Percentiles rank a stretch among this genome's conserved stretches.
These are phyloP conservation scores for Phalacrocorax carbo DNA, from an alignment of 2,113 vertebrate species.

Conservation along the genomic window DNA sequence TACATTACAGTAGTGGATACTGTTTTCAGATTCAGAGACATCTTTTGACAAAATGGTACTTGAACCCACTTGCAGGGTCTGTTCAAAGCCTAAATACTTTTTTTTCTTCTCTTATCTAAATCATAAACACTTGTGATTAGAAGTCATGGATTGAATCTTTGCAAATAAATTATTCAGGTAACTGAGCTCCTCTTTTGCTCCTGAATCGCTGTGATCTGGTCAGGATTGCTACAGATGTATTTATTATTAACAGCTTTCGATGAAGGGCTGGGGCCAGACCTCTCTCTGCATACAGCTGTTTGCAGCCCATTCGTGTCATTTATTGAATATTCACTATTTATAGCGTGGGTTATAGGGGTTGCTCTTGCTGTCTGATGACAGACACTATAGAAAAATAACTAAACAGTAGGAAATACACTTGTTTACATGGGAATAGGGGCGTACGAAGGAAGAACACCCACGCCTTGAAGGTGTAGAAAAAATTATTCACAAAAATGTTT, in stretches of 20 bases:
- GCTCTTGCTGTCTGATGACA: neutral
- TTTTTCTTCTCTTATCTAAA: neutral
- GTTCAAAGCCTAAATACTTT: neutral
- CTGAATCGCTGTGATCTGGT: neutral
- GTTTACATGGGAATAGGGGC: neutral
- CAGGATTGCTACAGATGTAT: neutral
- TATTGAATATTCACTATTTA: neutral
- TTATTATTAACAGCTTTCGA: neutral
- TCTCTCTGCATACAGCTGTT: neutral
- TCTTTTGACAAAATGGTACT: neutral
- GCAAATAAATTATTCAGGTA: neutral
- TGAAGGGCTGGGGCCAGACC: neutral
- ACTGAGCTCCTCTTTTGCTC: neutral
- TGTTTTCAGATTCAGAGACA: neutral
- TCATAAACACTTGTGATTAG: neutral
- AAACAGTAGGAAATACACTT: neutral
- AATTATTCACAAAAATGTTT: neutral
- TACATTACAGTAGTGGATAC: neutral
- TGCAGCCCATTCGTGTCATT: neutral
- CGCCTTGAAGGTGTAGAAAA: neutral
- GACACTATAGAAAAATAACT: neutral
- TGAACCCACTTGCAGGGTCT: neutral
- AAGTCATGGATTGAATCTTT: neutral
- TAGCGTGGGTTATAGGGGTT: neutral
- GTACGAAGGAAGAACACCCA: neutral